A percentile compares a stretch with the other conserved stretches of the same genome.
These are phyloP conservation scores for Genyomyrus donnyi DNA, from an alignment of 2,113 vertebrate genomes.

Conservation along the genomic window DNA sequence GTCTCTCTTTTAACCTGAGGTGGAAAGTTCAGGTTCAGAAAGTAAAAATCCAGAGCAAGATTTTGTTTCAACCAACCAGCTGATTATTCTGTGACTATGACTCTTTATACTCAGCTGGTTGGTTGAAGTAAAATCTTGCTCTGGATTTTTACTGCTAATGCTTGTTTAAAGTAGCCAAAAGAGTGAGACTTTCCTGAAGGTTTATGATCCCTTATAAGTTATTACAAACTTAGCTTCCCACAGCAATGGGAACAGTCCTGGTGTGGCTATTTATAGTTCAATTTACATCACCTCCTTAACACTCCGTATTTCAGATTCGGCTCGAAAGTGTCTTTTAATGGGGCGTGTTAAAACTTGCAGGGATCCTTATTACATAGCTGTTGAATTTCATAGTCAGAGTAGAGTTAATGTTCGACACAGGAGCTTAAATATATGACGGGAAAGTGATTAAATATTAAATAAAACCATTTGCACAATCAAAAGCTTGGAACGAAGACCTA, in stretches of 20 bases:
- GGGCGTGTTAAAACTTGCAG: background rate
- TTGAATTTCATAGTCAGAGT: background rate
- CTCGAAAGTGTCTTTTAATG: background rate
- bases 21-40: background rate
- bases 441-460: background rate
- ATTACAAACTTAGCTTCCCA: background rate
- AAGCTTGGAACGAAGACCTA: background rate
- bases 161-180: background rate
- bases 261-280: background rate
- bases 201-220: background rate
- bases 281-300: background rate
- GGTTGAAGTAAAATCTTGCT: background rate
- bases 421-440: background rate
- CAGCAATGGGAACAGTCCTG: background rate
- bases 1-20: background rate
- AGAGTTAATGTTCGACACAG: background rate
- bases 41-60: background rate
- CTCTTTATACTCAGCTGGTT: background rate
- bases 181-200: background rate
- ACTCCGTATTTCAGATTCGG: background rate
- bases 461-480: background rate
- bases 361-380: background rate
- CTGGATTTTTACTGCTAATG: background rate
- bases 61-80: background rate
- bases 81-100: background rate